Evolutionary conservation across 2,888 invertebrate species (phyloP), one percentile per base, ranked within the genome.

Genomic region (Steromphala cineraria): DNA sequence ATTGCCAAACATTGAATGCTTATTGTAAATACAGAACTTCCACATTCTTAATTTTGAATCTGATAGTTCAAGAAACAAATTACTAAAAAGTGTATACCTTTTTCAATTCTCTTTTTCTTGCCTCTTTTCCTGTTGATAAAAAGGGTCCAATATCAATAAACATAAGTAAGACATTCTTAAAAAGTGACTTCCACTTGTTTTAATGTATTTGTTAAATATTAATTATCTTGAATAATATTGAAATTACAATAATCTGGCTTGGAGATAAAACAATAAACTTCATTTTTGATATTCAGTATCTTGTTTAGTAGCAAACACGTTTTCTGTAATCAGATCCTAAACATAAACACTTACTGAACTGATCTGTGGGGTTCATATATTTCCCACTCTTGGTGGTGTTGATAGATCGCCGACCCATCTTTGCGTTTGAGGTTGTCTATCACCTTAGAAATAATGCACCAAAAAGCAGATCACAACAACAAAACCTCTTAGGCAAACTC

Each of bases 351-450:
- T 96, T 96, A 98, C 99, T 95, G 82, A 98, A 98, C 96, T 99
- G 99, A 94, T 99, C 99, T 5, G 99, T 99, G 56, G 99, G 99
- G 94, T 99, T 99, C 99, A 99, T 99, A 92, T 98, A 99, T 95
- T 99, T 99, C 94, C 99, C 99, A 97, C 98, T 98, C 95, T 99
- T 99, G 79, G 99, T 99, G 96, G 98, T 98, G 94, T 98, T 98
- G 90, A 98, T 98, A 67, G 98, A 98, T 88, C 99, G 95, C 80
- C 98, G 96, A 81, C 99, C 99, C 99, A 99, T 99, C 79, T 89
- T 93, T 56, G 62, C 78, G 13, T 19, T 21, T 24, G 53, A 13
- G 4, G 36, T 21, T 3, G 40, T 4, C n/a, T 4, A 46, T 46
- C 10, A 46, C 46, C 4, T 13, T 13, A 46, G 46, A 46, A 75